Evolutionary conservation across 1,140 invertebrate species (phyloP).

Genomic region (Drosophila miranda): DNA sequence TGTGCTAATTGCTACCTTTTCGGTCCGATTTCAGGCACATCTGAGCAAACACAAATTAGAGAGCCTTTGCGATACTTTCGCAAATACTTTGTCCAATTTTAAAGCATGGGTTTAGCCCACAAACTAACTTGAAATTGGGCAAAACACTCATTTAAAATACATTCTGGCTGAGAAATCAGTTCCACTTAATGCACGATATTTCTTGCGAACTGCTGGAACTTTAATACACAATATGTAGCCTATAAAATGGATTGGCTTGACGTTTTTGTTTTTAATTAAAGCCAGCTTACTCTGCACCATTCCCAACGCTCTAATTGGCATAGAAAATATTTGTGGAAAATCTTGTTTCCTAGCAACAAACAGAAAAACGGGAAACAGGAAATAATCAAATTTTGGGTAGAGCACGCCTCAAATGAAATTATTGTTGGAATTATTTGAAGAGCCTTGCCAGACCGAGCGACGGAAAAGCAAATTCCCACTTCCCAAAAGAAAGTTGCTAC

Average conservation of each 20-base stretch:
- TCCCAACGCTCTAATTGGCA: background rate
- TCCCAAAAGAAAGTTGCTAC: too few species aligned
- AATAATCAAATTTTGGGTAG: constrained; percentile 46
- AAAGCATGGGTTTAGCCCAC: too few species aligned
- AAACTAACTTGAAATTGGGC: too few species aligned
- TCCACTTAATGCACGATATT: too few species aligned
- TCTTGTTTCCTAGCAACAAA: constrained; percentile 25
- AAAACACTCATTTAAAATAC: too few species aligned
- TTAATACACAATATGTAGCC: background rate
- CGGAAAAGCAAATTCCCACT: too few species aligned
- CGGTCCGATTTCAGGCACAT: too few species aligned
- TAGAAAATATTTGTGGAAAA: constrained; percentile 14
- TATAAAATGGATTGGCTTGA: background rate
- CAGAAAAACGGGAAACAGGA: background rate
- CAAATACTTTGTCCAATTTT: too few species aligned
- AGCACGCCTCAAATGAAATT: constrained; percentile 36
- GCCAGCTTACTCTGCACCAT: constrained; percentile 1
- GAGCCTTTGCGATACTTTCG: too few species aligned
- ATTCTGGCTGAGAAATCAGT: too few species aligned
- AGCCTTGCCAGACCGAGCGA: constrained; percentile 28
- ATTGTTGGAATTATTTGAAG: constrained; percentile 42
- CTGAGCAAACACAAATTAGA: too few species aligned
- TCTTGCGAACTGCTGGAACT: background rate
- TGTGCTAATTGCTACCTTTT: too few species aligned
- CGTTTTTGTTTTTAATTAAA: constrained; percentile 4